A percentile compares a stretch with the other conserved stretches of the same genome.
phyloP scores from a whole-genome alignment of 2,113 vertebrate species.

The Rhea americana region DNA sequence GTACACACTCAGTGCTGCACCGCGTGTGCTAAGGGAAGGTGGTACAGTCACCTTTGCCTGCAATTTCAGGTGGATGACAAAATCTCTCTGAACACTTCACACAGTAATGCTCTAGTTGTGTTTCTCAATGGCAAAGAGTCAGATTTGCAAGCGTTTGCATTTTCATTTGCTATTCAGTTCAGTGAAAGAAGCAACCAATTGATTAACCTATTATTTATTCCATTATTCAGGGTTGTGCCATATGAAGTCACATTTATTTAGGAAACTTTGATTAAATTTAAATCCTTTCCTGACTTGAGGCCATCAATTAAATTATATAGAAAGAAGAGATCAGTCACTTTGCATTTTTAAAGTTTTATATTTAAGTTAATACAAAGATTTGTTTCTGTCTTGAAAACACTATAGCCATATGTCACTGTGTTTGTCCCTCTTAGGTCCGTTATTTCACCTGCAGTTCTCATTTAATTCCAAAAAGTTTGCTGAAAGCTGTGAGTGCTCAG shows the following conservation, averaged over 20 bases:
- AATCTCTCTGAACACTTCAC: background rate
- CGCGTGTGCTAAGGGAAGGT: rapidly evolving
- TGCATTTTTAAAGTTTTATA: conserved; percentile 2
- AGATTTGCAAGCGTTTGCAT: background rate
- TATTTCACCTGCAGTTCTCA: background rate
- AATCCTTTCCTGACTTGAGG: background rate
- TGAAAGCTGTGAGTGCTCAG: conserved; percentile 9
- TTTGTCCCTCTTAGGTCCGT: background rate
- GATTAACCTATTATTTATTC: conserved; percentile 35
- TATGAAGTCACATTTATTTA: conserved; percentile 39
- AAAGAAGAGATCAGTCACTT: conserved; percentile 30
- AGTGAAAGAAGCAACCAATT: conserved; percentile 18
- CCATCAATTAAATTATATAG: conserved; percentile 13
- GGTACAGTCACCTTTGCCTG: background rate
- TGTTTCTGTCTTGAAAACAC: background rate
- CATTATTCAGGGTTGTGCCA: conserved; percentile 15
- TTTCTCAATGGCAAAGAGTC: background rate
- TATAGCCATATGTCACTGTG: background rate
- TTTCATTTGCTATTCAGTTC: conserved; percentile 3
- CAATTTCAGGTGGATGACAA: background rate
- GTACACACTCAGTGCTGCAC: rapidly evolving
- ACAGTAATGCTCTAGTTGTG: background rate
- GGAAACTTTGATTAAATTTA: conserved; percentile 40
- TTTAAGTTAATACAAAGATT: background rate
- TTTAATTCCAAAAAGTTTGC: background rate